Evolutionary conservation across 37 sponge, comb jelly and placozoan genomes (phyloP).

Genomic region (Beroe ovata): DNA sequence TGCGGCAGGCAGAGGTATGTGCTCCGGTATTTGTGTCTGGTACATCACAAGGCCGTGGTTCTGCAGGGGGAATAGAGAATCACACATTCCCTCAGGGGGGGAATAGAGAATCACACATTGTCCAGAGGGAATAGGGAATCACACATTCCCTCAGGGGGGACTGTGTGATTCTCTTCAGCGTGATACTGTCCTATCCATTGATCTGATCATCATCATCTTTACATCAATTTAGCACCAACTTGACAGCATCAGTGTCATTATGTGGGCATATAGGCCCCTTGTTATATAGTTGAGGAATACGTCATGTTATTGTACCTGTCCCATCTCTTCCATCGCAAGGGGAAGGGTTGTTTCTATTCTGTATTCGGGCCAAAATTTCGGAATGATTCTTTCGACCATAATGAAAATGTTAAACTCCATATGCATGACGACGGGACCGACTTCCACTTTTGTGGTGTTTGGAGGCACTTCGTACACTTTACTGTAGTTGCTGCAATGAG

Average conservation of each 20-base stretch:
- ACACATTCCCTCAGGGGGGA: no score
- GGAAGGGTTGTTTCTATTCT: background rate
- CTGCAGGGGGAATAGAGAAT: background rate
- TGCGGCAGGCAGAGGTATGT: background rate
- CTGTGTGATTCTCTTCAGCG: no score
- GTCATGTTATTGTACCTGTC: no score
- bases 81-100: no score
- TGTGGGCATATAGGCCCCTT: no score
- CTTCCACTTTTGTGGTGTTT: slow-evolving; percentile 17
- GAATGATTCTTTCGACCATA: background rate
- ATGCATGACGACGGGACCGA: background rate
- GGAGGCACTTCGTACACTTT: slow-evolving; percentile 1
- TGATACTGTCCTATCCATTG: no score
- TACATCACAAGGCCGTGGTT: slow-evolving; percentile 33
- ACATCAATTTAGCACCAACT: no score
- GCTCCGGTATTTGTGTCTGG: background rate
- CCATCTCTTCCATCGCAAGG: slow-evolving; percentile 63
- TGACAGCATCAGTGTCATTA: no score
- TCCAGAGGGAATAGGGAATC: no score
- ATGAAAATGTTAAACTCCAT: background rate
- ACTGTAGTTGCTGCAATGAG: slow-evolving; percentile 59
- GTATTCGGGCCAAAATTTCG: background rate
- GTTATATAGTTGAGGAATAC: no score
- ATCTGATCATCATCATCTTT: no score
- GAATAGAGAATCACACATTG: no score